Conservation (phyloP, 2,797 vertebrate species). For the Megaceryle alcyon region DNA sequence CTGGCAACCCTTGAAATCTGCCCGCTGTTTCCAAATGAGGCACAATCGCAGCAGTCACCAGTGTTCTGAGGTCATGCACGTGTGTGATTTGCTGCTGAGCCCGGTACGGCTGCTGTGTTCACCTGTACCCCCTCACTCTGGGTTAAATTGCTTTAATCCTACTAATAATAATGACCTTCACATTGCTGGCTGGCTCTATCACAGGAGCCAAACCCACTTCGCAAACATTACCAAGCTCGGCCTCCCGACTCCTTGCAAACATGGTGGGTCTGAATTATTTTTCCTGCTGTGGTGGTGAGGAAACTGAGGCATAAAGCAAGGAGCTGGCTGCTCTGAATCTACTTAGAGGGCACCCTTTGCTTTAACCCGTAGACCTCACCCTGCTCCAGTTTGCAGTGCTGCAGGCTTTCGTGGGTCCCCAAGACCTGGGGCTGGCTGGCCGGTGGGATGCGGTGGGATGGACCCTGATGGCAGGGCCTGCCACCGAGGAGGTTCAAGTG, state of each 20-base stretch:
- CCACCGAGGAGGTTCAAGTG: rapidly evolving
- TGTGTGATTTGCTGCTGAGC: not conserved
- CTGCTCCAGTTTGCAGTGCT: not conserved
- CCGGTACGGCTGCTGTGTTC: not conserved
- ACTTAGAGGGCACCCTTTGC: not conserved
- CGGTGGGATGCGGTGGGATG: rapidly evolving
- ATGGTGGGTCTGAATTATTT: not conserved
- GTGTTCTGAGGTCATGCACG: rapidly evolving
- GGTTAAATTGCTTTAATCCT: slow-evolving; percentile 36
- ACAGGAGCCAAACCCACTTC: slow-evolving; percentile 50
- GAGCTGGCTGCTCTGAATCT: not conserved
- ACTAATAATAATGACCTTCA: slow-evolving; percentile 62
- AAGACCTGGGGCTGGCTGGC: not conserved
- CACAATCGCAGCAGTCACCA: rapidly evolving
- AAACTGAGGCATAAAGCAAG: slow-evolving; percentile 49
- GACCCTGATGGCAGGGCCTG: not conserved
- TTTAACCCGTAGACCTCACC: not conserved
- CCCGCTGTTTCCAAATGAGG: not conserved
- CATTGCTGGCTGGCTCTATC: slow-evolving; percentile 47
- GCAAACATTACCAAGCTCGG: slow-evolving; percentile 26
- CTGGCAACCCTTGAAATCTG: not conserved
- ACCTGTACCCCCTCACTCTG: not conserved
- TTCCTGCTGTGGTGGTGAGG: not conserved
- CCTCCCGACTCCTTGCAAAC: not conserved
- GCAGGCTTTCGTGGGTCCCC: not conserved